phyloP scores from a whole-genome alignment of 2,797 vertebrate species.

The Ataeniobius toweri region DNA sequence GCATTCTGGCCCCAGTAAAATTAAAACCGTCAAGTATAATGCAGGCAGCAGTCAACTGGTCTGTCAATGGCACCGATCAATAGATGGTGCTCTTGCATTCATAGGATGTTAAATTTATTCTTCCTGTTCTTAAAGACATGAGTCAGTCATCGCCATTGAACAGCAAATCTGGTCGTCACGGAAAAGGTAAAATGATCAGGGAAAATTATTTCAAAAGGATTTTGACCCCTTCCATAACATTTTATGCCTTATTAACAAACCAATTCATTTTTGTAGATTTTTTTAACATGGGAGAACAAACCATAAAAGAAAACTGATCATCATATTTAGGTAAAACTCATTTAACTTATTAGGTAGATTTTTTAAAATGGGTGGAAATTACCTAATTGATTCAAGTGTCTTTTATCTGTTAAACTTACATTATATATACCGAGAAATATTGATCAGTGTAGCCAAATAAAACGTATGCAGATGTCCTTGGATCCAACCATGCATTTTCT shows the following conservation, averaged over 20 bases:
- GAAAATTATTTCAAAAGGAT: too few species aligned
- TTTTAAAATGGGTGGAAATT: too few species aligned
- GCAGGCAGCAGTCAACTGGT: constrained; percentile 35
- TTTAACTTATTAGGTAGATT: background rate
- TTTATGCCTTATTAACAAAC: background rate
- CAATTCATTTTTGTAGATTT: background rate
- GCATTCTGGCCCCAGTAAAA: background rate
- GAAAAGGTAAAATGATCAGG: background rate
- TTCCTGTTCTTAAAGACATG: constrained; percentile 38
- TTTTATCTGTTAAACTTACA: too few species aligned
- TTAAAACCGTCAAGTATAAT: constrained; percentile 14
- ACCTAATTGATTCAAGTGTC: too few species aligned
- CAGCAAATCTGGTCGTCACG: background rate
- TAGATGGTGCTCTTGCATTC: constrained; percentile 69
- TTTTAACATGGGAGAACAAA: background rate
- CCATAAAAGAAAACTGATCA: background rate
- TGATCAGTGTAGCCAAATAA: too few species aligned
- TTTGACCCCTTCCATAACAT: background rate
- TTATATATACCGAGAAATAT: too few species aligned
- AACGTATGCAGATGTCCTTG: too few species aligned
- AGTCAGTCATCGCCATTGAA: background rate
- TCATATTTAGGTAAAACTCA: background rate
- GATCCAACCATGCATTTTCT: too few species aligned
- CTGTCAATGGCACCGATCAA: constrained; percentile 47
- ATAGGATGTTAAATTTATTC: constrained; percentile 64